Evolutionary conservation across 2,113 vertebrate genomes (phyloP).

Genomic region (Condylura cristata): DNA sequence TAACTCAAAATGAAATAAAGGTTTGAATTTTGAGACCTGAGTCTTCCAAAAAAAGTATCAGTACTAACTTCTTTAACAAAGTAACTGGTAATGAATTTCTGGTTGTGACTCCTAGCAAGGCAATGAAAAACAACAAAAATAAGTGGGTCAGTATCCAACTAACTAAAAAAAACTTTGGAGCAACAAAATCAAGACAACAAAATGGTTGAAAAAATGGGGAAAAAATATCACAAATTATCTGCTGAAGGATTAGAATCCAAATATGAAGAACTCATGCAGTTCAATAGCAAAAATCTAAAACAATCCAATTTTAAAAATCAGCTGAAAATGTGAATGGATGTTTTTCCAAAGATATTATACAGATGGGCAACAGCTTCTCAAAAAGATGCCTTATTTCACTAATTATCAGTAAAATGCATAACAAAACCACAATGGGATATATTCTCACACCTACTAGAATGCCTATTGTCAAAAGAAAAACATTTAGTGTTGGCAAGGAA

Average conservation of each 20-base stretch:
- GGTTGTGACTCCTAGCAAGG: background rate
- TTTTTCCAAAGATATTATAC: background rate
- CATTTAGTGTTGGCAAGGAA: background rate
- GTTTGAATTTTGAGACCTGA: background rate
- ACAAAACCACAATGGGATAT: background rate
- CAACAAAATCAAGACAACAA: background rate
- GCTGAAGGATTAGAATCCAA: background rate
- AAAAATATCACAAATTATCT: background rate
- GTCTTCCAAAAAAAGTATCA: background rate
- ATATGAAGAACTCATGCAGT: background rate
- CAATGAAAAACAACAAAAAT: background rate
- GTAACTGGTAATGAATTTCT: background rate
- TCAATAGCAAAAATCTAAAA: background rate
- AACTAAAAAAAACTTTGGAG: background rate
- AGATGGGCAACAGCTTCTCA: background rate
- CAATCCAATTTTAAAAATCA: background rate
- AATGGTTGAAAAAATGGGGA: background rate
- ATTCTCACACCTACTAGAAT: background rate
- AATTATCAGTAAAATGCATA: background rate
- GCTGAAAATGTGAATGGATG: background rate
- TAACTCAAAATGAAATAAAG: background rate
- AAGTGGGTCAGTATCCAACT: background rate
- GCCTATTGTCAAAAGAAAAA: background rate
- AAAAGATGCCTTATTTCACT: background rate
- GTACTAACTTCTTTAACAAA: background rate